A percentile compares a stretch with the other conserved stretches of the same genome.
Conservation (phyloP, 2,888 invertebrate genomes). For the Cataglyphis rosenhaueri region DNA sequence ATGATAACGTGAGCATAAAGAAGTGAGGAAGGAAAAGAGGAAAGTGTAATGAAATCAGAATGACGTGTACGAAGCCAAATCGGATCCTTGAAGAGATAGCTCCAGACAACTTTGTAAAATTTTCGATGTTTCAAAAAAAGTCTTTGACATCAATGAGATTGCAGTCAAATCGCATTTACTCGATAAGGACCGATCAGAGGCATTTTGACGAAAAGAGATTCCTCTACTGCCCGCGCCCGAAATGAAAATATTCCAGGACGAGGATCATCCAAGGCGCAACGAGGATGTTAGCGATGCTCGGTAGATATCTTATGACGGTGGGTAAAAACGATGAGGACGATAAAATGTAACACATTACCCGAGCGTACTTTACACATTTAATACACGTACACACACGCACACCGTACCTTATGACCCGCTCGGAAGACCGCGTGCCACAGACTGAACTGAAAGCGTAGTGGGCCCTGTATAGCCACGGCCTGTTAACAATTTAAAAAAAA, state of each 20-base stretch:
- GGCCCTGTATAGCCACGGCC: constrained; percentile 86
- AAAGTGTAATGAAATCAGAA: neutral
- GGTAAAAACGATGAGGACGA: constrained; percentile 48
- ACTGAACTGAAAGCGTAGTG: constrained; percentile 79
- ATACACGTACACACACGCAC: constrained; percentile 18
- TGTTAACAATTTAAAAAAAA: constrained; percentile 78
- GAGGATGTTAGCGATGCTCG: constrained; percentile 57
- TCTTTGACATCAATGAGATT: neutral
- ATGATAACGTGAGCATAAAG: constrained; percentile 93
- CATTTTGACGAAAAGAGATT: constrained; percentile 32
- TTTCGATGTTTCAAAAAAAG: neutral
- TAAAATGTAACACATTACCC: constrained; percentile 16
- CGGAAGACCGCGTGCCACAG: constrained; percentile 85
- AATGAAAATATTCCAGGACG: constrained; percentile 46
- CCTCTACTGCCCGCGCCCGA: constrained; percentile 60
- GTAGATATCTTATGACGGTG: constrained; percentile 53
- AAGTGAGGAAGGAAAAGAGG: constrained; percentile 87
- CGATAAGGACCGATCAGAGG: constrained; percentile 22
- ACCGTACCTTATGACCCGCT: constrained; percentile 56
- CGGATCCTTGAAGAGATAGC: constrained; percentile 25
- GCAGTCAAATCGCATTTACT: neutral
- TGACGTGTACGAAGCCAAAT: neutral
- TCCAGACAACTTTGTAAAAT: neutral
- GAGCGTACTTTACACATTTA: constrained; percentile 27
- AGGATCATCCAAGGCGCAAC: constrained; percentile 61